phyloP scores from a whole-genome alignment of 1,140 invertebrate species.

The Argopecten irradians region DNA sequence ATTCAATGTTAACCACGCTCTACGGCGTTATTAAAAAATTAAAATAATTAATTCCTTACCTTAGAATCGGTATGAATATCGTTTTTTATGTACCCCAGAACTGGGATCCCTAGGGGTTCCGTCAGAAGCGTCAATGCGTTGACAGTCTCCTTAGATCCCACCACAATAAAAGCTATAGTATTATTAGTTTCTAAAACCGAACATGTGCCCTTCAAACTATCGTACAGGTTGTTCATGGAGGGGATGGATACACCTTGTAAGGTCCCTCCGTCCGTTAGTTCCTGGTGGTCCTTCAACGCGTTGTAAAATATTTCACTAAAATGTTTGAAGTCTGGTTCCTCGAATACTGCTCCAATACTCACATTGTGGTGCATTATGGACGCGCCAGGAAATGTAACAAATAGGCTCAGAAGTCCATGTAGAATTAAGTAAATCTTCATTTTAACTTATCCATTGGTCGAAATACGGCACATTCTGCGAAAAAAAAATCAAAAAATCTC shows the following conservation, averaged over 20 bases:
- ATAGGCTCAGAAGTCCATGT: not conserved
- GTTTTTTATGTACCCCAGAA: slow-evolving; percentile 35
- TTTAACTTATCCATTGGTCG: slow-evolving; percentile 10
- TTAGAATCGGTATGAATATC: slow-evolving; percentile 27
- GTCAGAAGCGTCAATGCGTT: slow-evolving; percentile 32
- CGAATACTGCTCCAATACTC: slow-evolving; percentile 38
- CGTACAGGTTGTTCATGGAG: slow-evolving; percentile 36
- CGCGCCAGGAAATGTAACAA: slow-evolving; percentile 14
- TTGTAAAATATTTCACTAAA: slow-evolving; percentile 33
- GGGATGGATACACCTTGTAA: slow-evolving; percentile 35
- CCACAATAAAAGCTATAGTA: slow-evolving; percentile 36
- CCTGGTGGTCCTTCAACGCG: not conserved
- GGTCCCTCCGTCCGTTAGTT: not conserved
- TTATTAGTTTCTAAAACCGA: slow-evolving; percentile 39
- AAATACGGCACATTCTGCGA: slow-evolving; percentile 15
- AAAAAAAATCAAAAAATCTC: not conserved
- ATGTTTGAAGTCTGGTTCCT: slow-evolving; percentile 34
- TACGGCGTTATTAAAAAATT: no score
- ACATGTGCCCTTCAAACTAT: slow-evolving; percentile 32
- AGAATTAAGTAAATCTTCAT: slow-evolving; percentile 13
- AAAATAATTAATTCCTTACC: no score
- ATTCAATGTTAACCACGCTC: no score
- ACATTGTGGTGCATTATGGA: slow-evolving; percentile 34
- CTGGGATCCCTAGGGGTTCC: slow-evolving; percentile 31
- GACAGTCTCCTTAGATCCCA: slow-evolving; percentile 35